Base-by-base conservation (phyloP, 2,888 invertebrate species). In the Vesta saturnalis region DNA sequence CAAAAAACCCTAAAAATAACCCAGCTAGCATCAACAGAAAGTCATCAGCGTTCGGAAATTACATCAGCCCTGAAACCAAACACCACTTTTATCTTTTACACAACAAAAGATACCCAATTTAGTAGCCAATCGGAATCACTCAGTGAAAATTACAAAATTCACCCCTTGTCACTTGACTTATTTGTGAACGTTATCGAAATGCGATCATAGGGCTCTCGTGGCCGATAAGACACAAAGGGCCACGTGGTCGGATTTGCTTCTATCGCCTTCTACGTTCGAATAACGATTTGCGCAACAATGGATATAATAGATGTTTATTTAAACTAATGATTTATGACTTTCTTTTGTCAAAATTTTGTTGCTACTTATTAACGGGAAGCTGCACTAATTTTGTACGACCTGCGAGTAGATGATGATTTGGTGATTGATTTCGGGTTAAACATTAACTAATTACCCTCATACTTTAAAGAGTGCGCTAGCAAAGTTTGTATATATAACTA, bases 291-390 rank as follows among this genome's bases (percentile, higher is more conserved):
- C 75, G 78, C 78, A 79, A 79, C 78, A 76, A 77, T 73, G 74
- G 72, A 70, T 69, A 69, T 69, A 69, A 71, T 70, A 70, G 74
- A 77, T 80, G 76, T 76, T 80, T 80, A 79, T 80, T 80, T 80
- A 81, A 80, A 80, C 77, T 76, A 77, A 78, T 81, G 81, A 81
- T 81, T 80, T 80, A 81, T 81, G 79, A 75, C 67, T 75, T 75
- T 74, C 78, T 78, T 79, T 79, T 77, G 77, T 78, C 64, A 65
- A 65, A 39, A 63, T 64, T 67, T 64, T 62, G 60, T 69, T 58
- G 55, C 64, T 55, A 58, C 55, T 69, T 66, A 71, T 67, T 64
- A 57, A 70, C 74, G 73, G 76, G 74, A 77, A 74, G 68, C 72
- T 65, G 69, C 65, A 59, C 77, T 75, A 76, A 77, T 76, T 77